Conservation (phyloP, 2,797 vertebrate genomes). For the Sebastes kiyomatsui region DNA sequence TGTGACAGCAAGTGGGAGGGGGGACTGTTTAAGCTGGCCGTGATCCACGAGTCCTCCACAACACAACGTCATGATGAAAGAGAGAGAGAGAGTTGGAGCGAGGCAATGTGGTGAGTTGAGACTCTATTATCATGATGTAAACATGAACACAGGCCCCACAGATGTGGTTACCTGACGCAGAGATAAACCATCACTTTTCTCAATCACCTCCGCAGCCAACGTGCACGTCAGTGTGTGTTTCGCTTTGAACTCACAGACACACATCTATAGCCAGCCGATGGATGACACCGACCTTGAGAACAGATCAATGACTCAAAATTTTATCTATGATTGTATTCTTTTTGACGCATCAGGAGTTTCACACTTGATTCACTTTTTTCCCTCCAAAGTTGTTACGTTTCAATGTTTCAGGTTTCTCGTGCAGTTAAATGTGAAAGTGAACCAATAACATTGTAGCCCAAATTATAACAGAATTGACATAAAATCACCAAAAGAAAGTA, state of each 20-base stretch:
- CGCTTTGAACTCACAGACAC: slow-evolving; percentile 25
- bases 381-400: not conserved
- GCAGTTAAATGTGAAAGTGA: not conserved
- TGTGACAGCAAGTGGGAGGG: slow-evolving; percentile 51
- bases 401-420: not conserved
- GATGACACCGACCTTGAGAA: not conserved
- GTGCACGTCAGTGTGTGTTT: slow-evolving; percentile 15
- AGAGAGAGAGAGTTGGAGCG: slow-evolving; percentile 11
- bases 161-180: slow-evolving; percentile 61
- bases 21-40: slow-evolving; percentile 43
- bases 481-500: no score
- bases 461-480: no score
- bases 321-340: not conserved
- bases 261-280: not conserved
- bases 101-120: slow-evolving; percentile 24
- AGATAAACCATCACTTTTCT: slow-evolving; percentile 47
- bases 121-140: slow-evolving; percentile 57
- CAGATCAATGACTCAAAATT: not conserved
- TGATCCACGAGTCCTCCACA: slow-evolving; percentile 42
- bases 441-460: not conserved
- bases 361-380: not conserved
- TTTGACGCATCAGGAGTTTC: not conserved
- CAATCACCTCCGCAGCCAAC: slow-evolving; percentile 4
- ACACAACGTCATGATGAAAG: slow-evolving; percentile 37
- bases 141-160: slow-evolving; percentile 44